Evolutionary conservation across 30 jellyfish, hydroid and myxozoan species (phyloP), one percentile per base, ranked within the genome.

Genomic region (Turritopsis dohrnii): DNA sequence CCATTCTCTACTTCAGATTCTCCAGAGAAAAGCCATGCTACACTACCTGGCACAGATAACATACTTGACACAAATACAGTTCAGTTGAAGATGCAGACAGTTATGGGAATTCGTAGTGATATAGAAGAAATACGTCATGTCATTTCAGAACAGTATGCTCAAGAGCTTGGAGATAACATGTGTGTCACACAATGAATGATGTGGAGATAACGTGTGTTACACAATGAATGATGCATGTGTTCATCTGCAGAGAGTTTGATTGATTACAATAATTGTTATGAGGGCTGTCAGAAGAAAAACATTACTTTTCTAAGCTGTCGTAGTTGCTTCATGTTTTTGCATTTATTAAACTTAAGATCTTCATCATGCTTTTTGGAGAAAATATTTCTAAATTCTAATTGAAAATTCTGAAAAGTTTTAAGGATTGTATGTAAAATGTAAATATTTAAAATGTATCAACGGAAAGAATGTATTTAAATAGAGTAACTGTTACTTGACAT

Each of bases 121-220:
- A 69, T 89, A 28, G 97, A 89, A 53, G 86, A 81, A 27, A 75
- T 94, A 8, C 81, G 99, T 21, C 79, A 90, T 1, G 72, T 89
- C 66, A 88, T 94, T 13, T 86, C 97, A 0, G 99, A 94, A 28
- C 90, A 89, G 71, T 89, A 94, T 85, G 99, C 99, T 4, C 97
- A 94, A 65, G 96, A 94, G 69, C 92, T 94, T 26, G 99, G 97
- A 16, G 85, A 81, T 79, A 89, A 91, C 77, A 82, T 82, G 89
- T 91, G 97, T 73, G 83, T 87, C 13, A 87, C 96, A n/a, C 97
- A 91, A 81, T 91, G 71, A 79, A 22, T 0, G 19, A 69, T 19
- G n/a, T n/a, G 31, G 22, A n/a, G 19, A 7, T 7, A n/a, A 27
- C 28, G 28, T 69, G 9, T 69, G 31, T 69, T 69, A 41, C 13